Conservation (phyloP, 2,113 vertebrate species). For the Austrofundulus limnaeus region DNA sequence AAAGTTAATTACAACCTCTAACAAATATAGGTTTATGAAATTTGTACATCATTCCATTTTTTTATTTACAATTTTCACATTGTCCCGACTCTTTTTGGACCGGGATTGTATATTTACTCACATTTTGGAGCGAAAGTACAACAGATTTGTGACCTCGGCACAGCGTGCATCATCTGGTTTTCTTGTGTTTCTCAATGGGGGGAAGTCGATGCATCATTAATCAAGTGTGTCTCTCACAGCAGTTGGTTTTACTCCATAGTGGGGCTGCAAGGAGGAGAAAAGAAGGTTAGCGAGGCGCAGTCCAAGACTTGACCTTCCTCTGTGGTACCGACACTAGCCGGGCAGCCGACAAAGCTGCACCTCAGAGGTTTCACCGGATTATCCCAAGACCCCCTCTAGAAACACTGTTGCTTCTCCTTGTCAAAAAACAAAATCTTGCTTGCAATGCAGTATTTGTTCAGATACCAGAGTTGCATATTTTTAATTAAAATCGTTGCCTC, state of each 20-base stretch:
- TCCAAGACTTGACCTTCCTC: constrained; percentile 69
- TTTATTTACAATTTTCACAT: no score
- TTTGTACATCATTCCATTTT: no score
- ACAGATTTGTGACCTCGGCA: constrained; percentile 51
- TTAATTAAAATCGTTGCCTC: constrained; percentile 49
- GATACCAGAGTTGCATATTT: constrained; percentile 39
- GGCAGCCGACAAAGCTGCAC: constrained; percentile 24
- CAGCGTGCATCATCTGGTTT: constrained; percentile 47
- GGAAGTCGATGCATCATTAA: constrained; percentile 67
- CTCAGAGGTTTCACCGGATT: constrained; percentile 47
- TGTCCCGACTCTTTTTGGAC: no score
- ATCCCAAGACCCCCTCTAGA: constrained; percentile 43
- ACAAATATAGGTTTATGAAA: no score
- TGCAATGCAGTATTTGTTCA: constrained; percentile 59
- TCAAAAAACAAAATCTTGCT: constrained; percentile 57
- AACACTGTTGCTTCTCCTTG: constrained; percentile 46
- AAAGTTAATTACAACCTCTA: no score
- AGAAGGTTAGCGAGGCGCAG: constrained; percentile 17
- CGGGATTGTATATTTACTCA: constrained; percentile 28
- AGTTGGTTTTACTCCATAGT: constrained; percentile 43
- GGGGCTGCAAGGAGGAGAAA: constrained; percentile 30
- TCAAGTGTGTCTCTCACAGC: constrained; percentile 71
- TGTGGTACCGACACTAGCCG: constrained; percentile 32
- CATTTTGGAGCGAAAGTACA: constrained; percentile 10
- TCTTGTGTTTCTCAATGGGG: constrained; percentile 64